Evolutionary conservation across 2,797 vertebrate species (phyloP).

Genomic region (Phrynocephalus forsythii): DNA sequence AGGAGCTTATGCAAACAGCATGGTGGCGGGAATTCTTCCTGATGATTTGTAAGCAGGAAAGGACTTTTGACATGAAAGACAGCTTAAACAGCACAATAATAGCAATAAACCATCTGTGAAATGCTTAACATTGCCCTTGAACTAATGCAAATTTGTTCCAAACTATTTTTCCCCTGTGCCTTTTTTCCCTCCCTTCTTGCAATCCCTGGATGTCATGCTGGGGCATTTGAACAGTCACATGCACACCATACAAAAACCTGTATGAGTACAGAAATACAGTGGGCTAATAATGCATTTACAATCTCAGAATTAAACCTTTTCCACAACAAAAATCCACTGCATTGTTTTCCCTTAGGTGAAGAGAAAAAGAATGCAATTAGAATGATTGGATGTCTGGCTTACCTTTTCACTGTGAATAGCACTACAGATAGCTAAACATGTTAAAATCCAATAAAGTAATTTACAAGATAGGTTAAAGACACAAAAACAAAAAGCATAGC

Average conservation of each 20-base stretch:
- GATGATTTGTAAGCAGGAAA: conserved; percentile 92
- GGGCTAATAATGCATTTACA: conserved; percentile 80
- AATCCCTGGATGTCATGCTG: conserved; percentile 84
- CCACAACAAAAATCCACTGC: conserved; percentile 58
- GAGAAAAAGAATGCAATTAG: conserved; percentile 24
- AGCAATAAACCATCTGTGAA: conserved; percentile 91
- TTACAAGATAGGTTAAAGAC: background rate
- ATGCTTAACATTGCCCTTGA: conserved; percentile 88
- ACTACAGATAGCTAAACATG: background rate
- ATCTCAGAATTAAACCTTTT: conserved; percentile 62
- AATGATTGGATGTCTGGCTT: background rate
- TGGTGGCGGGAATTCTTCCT: conserved; percentile 85
- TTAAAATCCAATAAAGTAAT: background rate
- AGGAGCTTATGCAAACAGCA: conserved; percentile 83
- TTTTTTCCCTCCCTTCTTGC: conserved; percentile 73
- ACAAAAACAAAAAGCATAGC: background rate
- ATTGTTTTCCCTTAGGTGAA: conserved; percentile 64
- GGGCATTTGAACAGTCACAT: conserved; percentile 87
- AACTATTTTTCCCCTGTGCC: conserved; percentile 77
- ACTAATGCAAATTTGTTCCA: conserved; percentile 84
- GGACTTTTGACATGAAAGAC: conserved; percentile 93
- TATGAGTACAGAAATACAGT: conserved; percentile 82
- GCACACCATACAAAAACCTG: conserved; percentile 84
- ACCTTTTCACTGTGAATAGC: background rate
- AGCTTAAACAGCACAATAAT: conserved; percentile 87